A percentile compares a stretch with the other conserved stretches of the same genome.
These are phyloP conservation scores for Drosophila anomalata DNA, from an alignment of 2,888 invertebrate genomes.

Conservation along the genomic window DNA sequence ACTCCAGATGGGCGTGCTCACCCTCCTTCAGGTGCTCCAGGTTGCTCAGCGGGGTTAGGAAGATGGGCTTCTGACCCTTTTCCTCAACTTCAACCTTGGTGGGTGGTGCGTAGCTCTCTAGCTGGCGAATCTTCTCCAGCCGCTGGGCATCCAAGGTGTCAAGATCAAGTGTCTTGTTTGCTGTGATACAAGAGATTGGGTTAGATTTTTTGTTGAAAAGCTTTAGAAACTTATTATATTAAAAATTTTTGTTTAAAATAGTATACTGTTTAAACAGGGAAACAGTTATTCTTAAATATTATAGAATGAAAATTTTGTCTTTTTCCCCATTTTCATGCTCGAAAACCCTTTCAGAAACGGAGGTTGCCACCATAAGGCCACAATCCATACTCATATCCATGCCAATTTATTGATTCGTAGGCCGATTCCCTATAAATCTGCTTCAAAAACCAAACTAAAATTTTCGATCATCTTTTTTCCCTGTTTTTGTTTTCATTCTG, in stretches of 20 bases:
- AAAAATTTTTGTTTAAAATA: too few relatives aligned
- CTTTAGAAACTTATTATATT: too few relatives aligned
- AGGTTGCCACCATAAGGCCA: background rate
- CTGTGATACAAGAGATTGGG: slow-evolving; percentile 82
- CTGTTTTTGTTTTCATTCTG: background rate
- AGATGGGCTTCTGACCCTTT: slow-evolving; percentile 92
- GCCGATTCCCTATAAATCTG: background rate
- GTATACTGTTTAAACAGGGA: too few relatives aligned
- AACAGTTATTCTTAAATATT: too few relatives aligned
- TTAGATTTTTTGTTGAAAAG: background rate
- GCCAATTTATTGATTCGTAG: background rate
- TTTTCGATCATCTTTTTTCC: background rate
- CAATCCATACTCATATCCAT: background rate
- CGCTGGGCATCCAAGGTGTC: slow-evolving; percentile 96
- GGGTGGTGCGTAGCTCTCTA: slow-evolving; percentile 92
- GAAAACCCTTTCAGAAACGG: background rate
- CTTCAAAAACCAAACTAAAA: background rate
- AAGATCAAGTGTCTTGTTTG: slow-evolving; percentile 92
- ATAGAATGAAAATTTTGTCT: background rate
- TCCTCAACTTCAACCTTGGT: slow-evolving; percentile 90
- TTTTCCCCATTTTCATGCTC: background rate
- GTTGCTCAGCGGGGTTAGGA: slow-evolving; percentile 94
- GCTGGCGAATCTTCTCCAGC: slow-evolving; percentile 93
- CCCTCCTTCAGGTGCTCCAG: slow-evolving; percentile 95
- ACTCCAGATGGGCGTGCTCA: slow-evolving; percentile 95